Conservation (phyloP, 2,888 invertebrate species). For the Chalcis sispes region DNA sequence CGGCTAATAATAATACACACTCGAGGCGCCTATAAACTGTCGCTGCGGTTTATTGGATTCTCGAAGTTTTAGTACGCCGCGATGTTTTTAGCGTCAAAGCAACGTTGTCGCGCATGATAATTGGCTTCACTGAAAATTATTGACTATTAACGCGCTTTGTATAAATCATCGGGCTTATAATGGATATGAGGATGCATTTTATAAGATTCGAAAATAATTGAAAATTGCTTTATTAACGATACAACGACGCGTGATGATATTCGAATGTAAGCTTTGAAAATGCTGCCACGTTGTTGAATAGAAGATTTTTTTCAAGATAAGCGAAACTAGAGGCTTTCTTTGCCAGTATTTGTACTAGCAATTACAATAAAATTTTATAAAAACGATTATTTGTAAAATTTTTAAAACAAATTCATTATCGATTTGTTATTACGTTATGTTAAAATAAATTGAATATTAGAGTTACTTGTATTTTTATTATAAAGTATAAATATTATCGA, state of each 20-base stretch:
- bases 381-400: too few relatives aligned
- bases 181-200: background rate
- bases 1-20: conserved; percentile 43
- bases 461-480: too few relatives aligned
- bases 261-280: too few relatives aligned
- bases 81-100: conserved; percentile 46
- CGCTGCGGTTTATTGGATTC: conserved; percentile 40
- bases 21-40: conserved; percentile 45
- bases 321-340: too few relatives aligned
- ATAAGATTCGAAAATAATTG: conserved; percentile 5
- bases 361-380: too few relatives aligned
- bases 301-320: too few relatives aligned
- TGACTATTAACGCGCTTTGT: conserved; percentile 22
- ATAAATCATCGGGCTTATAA: conserved; percentile 15
- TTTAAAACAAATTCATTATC: too few relatives aligned
- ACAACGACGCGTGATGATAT: background rate
- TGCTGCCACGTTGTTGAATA: too few relatives aligned
- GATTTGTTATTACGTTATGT: too few relatives aligned
- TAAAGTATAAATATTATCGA: too few relatives aligned
- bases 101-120: conserved; percentile 39
- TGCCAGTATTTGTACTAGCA: too few relatives aligned
- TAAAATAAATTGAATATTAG: too few relatives aligned
- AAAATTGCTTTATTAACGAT: conserved; percentile 44
- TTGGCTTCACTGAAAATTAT: conserved; percentile 29
- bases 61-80: conserved; percentile 35